Evolutionary conservation across 2,797 vertebrate genomes (phyloP), one percentile per base, ranked within the genome.

Genomic region (Crocodylus rhombifer): DNA sequence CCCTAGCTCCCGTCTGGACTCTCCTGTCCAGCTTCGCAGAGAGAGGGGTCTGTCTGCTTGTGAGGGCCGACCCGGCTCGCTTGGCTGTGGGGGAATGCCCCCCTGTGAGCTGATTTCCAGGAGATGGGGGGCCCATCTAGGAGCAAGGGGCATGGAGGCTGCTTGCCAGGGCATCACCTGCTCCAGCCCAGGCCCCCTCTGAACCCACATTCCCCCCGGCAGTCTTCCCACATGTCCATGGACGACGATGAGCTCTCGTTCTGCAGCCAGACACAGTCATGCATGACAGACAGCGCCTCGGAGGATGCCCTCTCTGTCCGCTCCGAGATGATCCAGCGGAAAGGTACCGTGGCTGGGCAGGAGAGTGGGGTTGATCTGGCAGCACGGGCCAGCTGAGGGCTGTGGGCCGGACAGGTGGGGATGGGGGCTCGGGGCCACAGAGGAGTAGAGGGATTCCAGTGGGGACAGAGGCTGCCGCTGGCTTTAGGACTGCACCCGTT

Each of bases 281-380:
- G 97, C 78, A 95, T 97, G 12, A 97, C 96, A 0, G 98, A 98
- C 91, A 97, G 94, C 92, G 83, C 97, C 2, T 98, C 98, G 0
- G 98, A 98, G 90, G 98, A 98, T 0, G 97, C 98, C 1, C 96
- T 98, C 57, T 98, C 97, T 18, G 93, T 98, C 94, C 98, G 98
- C 67, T 98, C 98, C 0, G 98, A 98, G 97, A 98, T 98, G 98
- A 98, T 98, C 95, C 98, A 98, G 92, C 92, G 98, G 87, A 98
- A 97, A 98, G 98, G 98, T 98, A 77, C 60, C 51, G 74, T 0
- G 5, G 15, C 58, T 3, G 2, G 1, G 28, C 91, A 11, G 67
- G 61, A 30, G 28, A 21, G 62, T 0, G 0, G 42, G 76, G 67
- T 25, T 0, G 2, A 10, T 10, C 42, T 51, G 42, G 42, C 42